phyloP scores from a whole-genome alignment of 2,113 vertebrate species.

The Struthidea cinerea region DNA sequence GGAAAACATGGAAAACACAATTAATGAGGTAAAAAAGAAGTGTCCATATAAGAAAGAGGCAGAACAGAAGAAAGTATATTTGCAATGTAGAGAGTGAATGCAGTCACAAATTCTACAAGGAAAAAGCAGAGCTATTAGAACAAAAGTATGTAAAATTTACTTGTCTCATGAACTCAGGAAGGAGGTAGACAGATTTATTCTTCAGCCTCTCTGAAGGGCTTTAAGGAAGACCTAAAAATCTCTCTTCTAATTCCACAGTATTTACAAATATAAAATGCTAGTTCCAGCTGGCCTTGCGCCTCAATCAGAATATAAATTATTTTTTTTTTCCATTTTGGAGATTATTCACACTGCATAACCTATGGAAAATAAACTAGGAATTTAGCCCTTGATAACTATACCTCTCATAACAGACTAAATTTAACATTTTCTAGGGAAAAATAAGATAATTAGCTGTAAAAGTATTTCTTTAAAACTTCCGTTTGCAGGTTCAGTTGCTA shows the following conservation, averaged over 20 bases:
- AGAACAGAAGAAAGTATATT: not conserved
- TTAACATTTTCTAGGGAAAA: not conserved
- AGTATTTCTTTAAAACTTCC: not conserved
- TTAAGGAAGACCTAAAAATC: not conserved
- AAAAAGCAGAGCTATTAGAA: not conserved
- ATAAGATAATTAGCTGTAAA: not conserved
- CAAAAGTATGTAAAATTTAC: not conserved
- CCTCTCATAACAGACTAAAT: not conserved
- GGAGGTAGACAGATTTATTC: not conserved
- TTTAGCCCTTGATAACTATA: not conserved
- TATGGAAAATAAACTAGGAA: not conserved
- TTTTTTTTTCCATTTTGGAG: not conserved
- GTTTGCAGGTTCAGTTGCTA: not conserved
- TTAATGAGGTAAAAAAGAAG: not conserved
- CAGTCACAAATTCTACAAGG: not conserved
- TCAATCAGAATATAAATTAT: not conserved
- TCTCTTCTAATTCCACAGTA: not conserved
- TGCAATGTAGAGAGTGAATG: not conserved
- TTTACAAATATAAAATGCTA: not conserved
- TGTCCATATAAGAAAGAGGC: not conserved
- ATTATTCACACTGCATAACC: not conserved
- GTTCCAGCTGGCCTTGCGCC: not conserved
- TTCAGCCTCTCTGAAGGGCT: not conserved
- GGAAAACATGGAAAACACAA: not conserved
- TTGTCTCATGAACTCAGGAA: not conserved